Conservation (phyloP, 2,888 invertebrate species). For the Drosophila fulvimacula region DNA sequence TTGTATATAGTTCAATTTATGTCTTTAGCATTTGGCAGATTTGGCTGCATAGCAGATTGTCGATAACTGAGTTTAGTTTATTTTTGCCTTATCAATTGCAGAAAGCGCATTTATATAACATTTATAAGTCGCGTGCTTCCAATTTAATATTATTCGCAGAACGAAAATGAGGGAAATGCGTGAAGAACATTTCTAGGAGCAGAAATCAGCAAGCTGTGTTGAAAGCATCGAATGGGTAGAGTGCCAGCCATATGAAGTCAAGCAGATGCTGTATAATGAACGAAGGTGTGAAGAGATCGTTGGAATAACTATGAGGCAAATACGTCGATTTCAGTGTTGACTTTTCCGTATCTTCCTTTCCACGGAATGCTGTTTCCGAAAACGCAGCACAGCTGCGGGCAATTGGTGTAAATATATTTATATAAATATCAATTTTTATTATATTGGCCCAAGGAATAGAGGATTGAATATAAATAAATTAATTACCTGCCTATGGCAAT, state of each 20-base stretch:
- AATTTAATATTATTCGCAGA: background rate
- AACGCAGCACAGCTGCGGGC: constrained; percentile 35
- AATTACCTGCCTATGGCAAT: constrained; percentile 67
- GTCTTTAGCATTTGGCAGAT: too few relatives aligned
- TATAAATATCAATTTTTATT: constrained; percentile 35
- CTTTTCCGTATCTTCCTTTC: background rate
- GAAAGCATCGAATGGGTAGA: constrained; percentile 32
- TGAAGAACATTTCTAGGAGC: constrained; percentile 15
- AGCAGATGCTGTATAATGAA: constrained; percentile 3
- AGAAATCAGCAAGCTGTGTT: constrained; percentile 38
- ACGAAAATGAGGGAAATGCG: constrained; percentile 14
- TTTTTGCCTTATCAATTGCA: background rate
- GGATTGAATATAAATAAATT: constrained; percentile 75
- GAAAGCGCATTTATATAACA: background rate
- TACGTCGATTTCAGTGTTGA: constrained; percentile 1
- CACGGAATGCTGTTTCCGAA: constrained; percentile 7
- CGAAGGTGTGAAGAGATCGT: constrained; percentile 20
- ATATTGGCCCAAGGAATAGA: constrained; percentile 28
- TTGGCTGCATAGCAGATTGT: too few relatives aligned
- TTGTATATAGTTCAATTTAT: too few relatives aligned
- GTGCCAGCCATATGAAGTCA: constrained; percentile 17
- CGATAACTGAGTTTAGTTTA: too few relatives aligned
- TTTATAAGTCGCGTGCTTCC: background rate
- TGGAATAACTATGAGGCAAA: constrained; percentile 1
- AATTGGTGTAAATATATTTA: constrained; percentile 15